phyloP scores from a whole-genome alignment of 2,888 invertebrate genomes.

The Selenia dentaria region DNA sequence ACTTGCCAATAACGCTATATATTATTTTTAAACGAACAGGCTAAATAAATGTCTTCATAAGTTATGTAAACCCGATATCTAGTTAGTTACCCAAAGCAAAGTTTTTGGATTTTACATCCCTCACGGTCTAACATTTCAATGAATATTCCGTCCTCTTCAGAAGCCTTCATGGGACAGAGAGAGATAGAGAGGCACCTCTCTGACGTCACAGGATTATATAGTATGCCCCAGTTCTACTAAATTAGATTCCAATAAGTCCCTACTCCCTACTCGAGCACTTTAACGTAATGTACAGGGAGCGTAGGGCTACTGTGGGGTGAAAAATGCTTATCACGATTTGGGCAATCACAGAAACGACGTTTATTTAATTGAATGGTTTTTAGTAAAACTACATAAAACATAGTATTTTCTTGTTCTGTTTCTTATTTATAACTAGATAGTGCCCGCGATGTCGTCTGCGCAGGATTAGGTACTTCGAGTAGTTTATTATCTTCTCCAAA shows the following conservation, averaged over 20 bases:
- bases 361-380: too few relatives aligned
- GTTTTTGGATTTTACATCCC: constrained; percentile 22
- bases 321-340: background rate
- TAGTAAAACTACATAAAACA: too few relatives aligned
- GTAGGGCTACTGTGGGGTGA: background rate
- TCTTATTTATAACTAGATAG: too few relatives aligned
- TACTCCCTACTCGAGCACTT: background rate
- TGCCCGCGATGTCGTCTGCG: too few relatives aligned
- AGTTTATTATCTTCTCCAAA: too few relatives aligned
- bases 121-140: constrained; percentile 43
- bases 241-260: constrained; percentile 35
- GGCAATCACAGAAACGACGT: too few relatives aligned
- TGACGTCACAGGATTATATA: constrained; percentile 55
- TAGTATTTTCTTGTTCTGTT: too few relatives aligned
- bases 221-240: constrained; percentile 43
- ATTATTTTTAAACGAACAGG: too few relatives aligned
- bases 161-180: constrained; percentile 36
- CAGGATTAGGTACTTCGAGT: too few relatives aligned
- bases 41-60: too few relatives aligned
- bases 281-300: background rate
- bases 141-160: constrained; percentile 47
- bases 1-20: too few relatives aligned
- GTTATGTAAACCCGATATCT: too few relatives aligned
- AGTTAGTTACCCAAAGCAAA: constrained; percentile 21
- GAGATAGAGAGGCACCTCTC: constrained; percentile 37